A percentile compares a stretch with the other conserved stretches of the same genome.
Conservation (phyloP, 2,113 vertebrate genomes). For the Alexandromys fortis region DNA sequence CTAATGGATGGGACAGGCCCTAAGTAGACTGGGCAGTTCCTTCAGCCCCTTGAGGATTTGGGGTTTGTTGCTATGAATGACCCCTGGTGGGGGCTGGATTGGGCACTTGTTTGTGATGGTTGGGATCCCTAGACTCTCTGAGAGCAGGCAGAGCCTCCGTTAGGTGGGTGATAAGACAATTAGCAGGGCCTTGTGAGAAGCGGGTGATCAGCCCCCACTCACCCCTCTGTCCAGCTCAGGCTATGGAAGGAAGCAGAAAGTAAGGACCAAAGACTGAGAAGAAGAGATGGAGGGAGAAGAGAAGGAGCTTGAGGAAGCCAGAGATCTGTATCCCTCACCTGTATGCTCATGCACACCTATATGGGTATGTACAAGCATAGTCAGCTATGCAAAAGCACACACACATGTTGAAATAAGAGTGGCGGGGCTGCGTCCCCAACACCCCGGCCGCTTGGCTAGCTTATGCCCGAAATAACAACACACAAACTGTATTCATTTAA, state of each 20-base stretch:
- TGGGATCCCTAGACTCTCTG: not conserved
- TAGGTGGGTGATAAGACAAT: constrained; percentile 46
- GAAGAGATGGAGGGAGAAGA: not conserved
- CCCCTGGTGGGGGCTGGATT: not conserved
- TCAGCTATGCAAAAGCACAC: no score
- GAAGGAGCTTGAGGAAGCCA: not conserved
- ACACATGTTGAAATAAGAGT: no score
- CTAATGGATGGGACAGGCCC: not conserved
- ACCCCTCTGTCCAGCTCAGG: not conserved
- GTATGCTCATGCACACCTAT: accelerated
- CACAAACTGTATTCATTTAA: no score
- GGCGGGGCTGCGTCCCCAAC: no score
- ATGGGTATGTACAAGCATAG: not conserved
- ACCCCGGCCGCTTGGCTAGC: no score
- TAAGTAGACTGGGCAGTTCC: not conserved
- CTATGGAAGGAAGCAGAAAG: not conserved
- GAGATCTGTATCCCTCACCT: not conserved
- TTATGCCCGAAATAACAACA: no score
- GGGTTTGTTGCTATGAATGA: not conserved
- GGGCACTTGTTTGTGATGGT: not conserved
- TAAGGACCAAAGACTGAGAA: not conserved
- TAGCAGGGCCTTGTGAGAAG: not conserved
- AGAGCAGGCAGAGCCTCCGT: not conserved
- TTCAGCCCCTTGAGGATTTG: not conserved
- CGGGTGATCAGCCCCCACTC: not conserved